These are phyloP conservation scores for Amphipoea oculea DNA, from an alignment of 2,888 invertebrate species.

Conservation along the genomic window DNA sequence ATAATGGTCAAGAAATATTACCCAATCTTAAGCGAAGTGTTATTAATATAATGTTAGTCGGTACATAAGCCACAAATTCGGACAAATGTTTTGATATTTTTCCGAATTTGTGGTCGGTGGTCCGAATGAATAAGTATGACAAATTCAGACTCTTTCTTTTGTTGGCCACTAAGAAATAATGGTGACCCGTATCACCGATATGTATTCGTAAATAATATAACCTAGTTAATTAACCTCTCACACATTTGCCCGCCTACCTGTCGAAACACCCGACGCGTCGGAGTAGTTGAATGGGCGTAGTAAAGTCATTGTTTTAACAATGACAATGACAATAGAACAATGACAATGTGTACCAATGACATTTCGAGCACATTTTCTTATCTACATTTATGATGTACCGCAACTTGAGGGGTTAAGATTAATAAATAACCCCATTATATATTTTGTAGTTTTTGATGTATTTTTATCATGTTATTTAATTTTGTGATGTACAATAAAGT, in stretches of 20 bases:
- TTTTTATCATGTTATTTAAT: no score
- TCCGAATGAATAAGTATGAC: conserved; percentile 13
- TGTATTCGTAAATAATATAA: neutral
- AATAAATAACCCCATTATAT: neutral
- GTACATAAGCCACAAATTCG: conserved; percentile 25
- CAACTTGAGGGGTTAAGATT: no score
- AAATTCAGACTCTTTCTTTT: conserved; percentile 10
- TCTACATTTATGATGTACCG: no score
- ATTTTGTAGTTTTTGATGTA: no score
- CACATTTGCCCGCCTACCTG: no score
- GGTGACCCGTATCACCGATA: neutral
- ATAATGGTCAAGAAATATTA: conserved; percentile 7
- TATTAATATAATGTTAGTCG: conserved; percentile 37
- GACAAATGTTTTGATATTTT: conserved; percentile 48
- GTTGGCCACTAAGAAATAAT: neutral
- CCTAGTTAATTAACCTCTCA: neutral
- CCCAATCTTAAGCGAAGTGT: neutral
- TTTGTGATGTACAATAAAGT: no score
- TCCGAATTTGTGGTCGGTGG: conserved; percentile 24
- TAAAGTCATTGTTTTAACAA: no score
- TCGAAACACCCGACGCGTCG: no score
- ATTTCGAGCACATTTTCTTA: no score
- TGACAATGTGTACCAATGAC: no score
- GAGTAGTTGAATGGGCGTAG: no score
- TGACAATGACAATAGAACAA: no score